These are phyloP conservation scores for Esperia sulphurella DNA, from an alignment of 2,888 invertebrate genomes.

Conservation along the genomic window DNA sequence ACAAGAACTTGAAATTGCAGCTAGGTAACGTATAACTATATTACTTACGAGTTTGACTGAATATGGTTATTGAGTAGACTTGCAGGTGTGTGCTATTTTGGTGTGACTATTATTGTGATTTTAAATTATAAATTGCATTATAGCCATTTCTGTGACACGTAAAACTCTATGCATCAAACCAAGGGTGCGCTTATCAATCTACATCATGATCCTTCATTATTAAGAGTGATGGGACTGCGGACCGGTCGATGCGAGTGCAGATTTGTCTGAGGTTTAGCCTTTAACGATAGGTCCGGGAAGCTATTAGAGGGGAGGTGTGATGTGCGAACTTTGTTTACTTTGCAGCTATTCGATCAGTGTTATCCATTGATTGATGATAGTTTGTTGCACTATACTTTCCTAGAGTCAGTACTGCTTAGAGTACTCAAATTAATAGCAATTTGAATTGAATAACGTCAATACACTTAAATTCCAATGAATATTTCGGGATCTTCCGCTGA, in stretches of 20 bases:
- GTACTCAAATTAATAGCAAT: too few relatives aligned
- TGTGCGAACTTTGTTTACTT: slow-evolving; percentile 31
- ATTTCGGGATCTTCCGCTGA: too few relatives aligned
- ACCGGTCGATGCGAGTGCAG: slow-evolving; percentile 48
- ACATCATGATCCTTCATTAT: slow-evolving; percentile 75
- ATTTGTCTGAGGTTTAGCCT: slow-evolving; percentile 68
- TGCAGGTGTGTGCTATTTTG: too few relatives aligned
- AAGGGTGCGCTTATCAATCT: slow-evolving; percentile 73
- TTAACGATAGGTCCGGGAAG: slow-evolving; percentile 32
- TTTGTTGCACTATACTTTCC: background rate
- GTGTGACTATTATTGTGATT: too few relatives aligned
- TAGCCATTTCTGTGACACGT: slow-evolving; percentile 24
- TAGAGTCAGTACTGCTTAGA: too few relatives aligned
- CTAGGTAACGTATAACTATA: too few relatives aligned
- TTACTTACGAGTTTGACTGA: too few relatives aligned
- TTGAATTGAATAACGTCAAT: too few relatives aligned
- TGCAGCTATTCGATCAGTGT: slow-evolving; percentile 11
- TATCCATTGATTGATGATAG: slow-evolving; percentile 7
- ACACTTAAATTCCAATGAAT: too few relatives aligned
- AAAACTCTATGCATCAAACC: slow-evolving; percentile 29
- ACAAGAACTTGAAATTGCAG: too few relatives aligned
- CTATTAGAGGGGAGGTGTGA: slow-evolving; percentile 23
- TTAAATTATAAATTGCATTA: background rate
- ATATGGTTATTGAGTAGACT: too few relatives aligned
- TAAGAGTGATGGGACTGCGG: slow-evolving; percentile 67